Evolutionary conservation across 2,888 invertebrate genomes (phyloP), one percentile per base, ranked within the genome.

Genomic region (Apodemia zela): DNA sequence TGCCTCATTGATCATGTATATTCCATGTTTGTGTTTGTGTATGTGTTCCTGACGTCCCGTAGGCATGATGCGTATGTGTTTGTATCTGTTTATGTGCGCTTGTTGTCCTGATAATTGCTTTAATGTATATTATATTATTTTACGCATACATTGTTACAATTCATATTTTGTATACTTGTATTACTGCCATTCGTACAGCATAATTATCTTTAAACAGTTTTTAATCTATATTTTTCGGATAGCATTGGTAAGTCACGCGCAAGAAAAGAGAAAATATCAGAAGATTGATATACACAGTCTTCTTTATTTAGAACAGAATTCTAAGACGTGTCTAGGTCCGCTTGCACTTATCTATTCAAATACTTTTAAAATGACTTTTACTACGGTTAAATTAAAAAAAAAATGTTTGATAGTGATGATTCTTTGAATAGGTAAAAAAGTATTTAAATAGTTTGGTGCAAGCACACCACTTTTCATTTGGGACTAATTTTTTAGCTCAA

Each of bases 31-130:
- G 59, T 75, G 59, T 62, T 62, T 65, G 59, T 75, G 74, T 80
- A 76, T 80, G 80, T 76, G 81, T 74, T 78, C 81, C 68, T 75
- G 68, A 74, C 75, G 85, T 82, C 82, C 80, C 81, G 35, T 85
- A 89, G 90, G 90, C 88, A 89, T 90, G 90, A 89, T 89, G 86
- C 79, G 82, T 59, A 33, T 62, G 47, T 62, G 77, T 76, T 69
- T 79, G 78, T 81, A 54, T 76, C 77, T 79, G 84, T 89, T 89
- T 89, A 84, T 91, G 91, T 91, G 91, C 91, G 91, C 91, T 91
- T 91, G 91, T 90, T 90, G 91, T 89, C 85, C 88, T 87, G 85
- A 83, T 82, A 67, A 82, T 85, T 82, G 84, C 76, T 72, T 78
- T 69, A 67, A 67, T 71, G 70, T 74, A 63, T 61, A 51, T 59